Evolutionary conservation across 2,888 invertebrate genomes (phyloP).

Genomic region (Rhingia campestris): DNA sequence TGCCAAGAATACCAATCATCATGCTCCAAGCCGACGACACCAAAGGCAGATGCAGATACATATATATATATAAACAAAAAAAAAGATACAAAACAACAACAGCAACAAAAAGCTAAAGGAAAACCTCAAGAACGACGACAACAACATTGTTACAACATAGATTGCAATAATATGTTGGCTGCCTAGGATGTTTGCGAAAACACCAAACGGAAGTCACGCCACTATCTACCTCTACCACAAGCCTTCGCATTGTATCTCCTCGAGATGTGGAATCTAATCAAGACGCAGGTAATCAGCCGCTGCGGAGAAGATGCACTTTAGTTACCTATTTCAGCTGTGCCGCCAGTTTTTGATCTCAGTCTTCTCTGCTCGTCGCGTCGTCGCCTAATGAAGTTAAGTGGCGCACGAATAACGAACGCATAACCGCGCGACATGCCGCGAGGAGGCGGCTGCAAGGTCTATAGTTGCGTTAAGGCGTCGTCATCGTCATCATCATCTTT

Average conservation of each 20-base stretch:
- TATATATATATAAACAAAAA: conserved; percentile 2
- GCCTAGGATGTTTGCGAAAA: conserved; percentile 62
- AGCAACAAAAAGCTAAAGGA: neutral
- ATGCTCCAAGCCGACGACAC: conserved; percentile 36
- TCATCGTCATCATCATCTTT: neutral
- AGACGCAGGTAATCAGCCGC: conserved; percentile 49
- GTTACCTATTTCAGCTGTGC: neutral
- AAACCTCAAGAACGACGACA: conserved; percentile 21
- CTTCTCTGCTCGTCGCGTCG: conserved; percentile 16
- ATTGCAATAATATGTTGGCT: conserved; percentile 65
- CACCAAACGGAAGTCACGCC: conserved; percentile 72
- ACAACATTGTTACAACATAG: conserved; percentile 48
- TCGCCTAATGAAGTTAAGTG: conserved; percentile 73
- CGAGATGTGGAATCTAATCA: conserved; percentile 69
- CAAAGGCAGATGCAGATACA: conserved; percentile 9
- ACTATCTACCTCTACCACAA: conserved; percentile 20
- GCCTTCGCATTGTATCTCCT: conserved; percentile 10
- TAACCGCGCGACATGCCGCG: conserved; percentile 50
- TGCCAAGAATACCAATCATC: conserved; percentile 69
- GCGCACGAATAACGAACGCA: conserved; percentile 70
- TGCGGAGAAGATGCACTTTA: conserved; percentile 4
- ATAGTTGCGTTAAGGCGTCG: conserved; percentile 7
- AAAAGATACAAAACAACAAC: no score
- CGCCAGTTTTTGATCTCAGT: conserved; percentile 10
- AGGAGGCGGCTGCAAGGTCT: conserved; percentile 41